Percentiles rank a stretch among this genome's conserved stretches.
phyloP scores from a whole-genome alignment of 2,888 invertebrate genomes.

The Achlya flavicornis region DNA sequence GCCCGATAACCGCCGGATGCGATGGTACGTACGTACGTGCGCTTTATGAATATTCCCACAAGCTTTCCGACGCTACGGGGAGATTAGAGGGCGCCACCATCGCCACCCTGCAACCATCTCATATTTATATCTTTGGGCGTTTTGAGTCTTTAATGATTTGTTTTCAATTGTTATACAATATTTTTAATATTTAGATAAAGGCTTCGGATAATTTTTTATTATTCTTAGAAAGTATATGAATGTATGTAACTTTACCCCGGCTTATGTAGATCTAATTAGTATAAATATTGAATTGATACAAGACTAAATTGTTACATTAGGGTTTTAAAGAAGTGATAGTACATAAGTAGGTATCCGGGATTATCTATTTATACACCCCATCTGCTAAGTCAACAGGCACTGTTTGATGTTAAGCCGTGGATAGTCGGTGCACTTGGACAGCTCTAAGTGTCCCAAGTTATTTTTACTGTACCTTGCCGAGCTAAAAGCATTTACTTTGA shows the following conservation, averaged over 20 bases:
- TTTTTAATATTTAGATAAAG: background rate
- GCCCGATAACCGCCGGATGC: conserved; percentile 61
- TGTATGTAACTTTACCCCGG: no score
- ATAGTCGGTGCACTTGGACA: conserved; percentile 49
- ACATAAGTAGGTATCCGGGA: conserved; percentile 41
- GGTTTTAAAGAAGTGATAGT: conserved; percentile 16
- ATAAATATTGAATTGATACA: no score
- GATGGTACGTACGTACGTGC: conserved; percentile 37
- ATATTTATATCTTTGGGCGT: conserved; percentile 2
- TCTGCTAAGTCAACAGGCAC: conserved; percentile 63
- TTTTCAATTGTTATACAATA: conserved; percentile 2
- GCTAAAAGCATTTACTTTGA: conserved; percentile 78
- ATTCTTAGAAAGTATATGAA: no score
- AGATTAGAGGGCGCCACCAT: conserved; percentile 56
- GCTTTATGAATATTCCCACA: conserved; percentile 62
- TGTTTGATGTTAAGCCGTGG: conserved; percentile 60
- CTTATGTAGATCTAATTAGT: no score
- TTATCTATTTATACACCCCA: conserved; percentile 66
- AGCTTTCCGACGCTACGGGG: conserved; percentile 43
- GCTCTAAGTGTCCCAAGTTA: conserved; percentile 64
- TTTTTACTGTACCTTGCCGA: conserved; percentile 62
- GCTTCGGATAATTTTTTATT: no score
- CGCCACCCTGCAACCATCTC: conserved; percentile 23
- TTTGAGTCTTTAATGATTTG: background rate
- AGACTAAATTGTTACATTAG: background rate